These are phyloP conservation scores for Mystacornis crossleyi DNA, from an alignment of 2,113 vertebrate genomes.

Conservation along the genomic window DNA sequence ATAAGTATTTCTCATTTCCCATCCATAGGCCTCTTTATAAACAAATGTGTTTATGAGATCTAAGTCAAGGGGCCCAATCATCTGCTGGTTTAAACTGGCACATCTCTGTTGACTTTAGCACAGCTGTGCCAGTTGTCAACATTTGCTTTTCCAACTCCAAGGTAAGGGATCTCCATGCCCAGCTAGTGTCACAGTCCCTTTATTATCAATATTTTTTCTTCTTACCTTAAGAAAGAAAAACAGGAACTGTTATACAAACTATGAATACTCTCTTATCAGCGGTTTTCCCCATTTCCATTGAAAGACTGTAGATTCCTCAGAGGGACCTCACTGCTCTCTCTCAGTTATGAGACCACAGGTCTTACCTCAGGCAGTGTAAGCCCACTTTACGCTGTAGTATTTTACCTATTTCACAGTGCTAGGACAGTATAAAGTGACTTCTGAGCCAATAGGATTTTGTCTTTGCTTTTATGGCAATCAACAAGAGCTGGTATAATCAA, in stretches of 20 bases:
- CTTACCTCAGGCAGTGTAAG: neutral
- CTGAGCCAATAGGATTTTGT: neutral
- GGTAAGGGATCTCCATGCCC: neutral
- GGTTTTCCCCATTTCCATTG: neutral
- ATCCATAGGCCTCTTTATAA: conserved; percentile 58
- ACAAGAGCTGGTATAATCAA: neutral
- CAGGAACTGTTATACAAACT: neutral
- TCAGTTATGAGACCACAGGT: neutral
- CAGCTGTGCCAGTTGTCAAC: neutral
- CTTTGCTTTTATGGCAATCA: neutral
- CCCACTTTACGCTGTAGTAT: neutral
- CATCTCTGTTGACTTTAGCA: neutral
- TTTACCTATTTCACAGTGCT: neutral
- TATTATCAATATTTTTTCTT: neutral
- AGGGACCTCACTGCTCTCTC: neutral
- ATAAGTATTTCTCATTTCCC: conserved; percentile 56
- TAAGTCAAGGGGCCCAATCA: neutral
- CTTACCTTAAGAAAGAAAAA: neutral
- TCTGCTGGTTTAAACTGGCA: conserved; percentile 6
- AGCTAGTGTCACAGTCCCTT: neutral
- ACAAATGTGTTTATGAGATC: conserved; percentile 35
- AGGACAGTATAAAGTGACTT: neutral
- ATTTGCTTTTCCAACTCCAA: neutral
- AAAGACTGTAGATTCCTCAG: neutral
- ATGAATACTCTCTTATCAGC: neutral